Base-by-base conservation (phyloP, 2,113 vertebrate genomes). In the Syrmaticus mikado region DNA sequence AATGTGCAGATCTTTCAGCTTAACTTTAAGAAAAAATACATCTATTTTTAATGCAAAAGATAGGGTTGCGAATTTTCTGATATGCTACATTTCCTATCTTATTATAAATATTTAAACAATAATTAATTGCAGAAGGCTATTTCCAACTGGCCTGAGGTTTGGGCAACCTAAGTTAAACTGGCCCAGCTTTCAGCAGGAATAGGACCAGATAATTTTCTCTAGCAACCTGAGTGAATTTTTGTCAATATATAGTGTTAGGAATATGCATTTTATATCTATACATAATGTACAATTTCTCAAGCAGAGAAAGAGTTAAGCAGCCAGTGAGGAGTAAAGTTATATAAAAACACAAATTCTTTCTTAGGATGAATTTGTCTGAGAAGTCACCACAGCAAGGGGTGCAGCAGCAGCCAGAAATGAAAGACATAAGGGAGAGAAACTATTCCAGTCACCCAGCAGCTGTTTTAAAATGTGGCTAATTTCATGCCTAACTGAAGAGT, bases 401-500 rank as follows among this genome's bases (percentile, higher is more conserved):
- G 3, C 13, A 57, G 60, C 21, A 66, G 28, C 68, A 86, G 66
- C 55, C 76, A 88, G 50, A 76, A 85, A 78, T 74, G 5, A 83
- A 90, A 90, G 79, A 87, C 8, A 45, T 34, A 74, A 86, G 30
- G 11, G 53, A 87, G 24, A 70, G 24, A 87, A 60, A 77, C 6
- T n/a, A 53, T 58, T 92, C 38, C 27, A 85, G 30, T 34, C 38
- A 82, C 8, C 12, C 53, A 80, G 67, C 67, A 91, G 55, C 21
- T 93, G 87, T 38, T 86, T 94, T 82, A 92, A 85, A 66, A 64
- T 53, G 53, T 28, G 46, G 18, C 11, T 87, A 85, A 90, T 87
- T 89, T 77, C 36, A 77, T 55, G 32, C 72, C 3, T 74, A 65
- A 55, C 61, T 85, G 53, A 85, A 58, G 78, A 89, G 8, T 58